Evolutionary conservation across 2,113 vertebrate species (phyloP).

Genomic region (Trichomycterus rosablanca): DNA sequence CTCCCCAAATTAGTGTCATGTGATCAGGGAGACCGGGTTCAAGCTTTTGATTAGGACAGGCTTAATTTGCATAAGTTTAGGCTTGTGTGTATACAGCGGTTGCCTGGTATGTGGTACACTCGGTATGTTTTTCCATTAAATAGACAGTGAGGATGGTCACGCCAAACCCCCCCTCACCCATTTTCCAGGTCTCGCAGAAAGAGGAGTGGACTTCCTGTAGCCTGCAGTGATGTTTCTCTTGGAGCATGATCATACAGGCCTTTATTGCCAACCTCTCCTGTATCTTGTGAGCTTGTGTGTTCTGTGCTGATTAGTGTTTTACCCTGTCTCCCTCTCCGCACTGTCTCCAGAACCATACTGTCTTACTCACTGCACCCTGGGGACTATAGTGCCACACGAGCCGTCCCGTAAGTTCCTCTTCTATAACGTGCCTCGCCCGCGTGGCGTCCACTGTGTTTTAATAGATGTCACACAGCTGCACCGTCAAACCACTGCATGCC

Average conservation of each 20-base stretch:
- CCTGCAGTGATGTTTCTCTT: constrained; percentile 27
- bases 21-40: too few relatives aligned
- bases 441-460: constrained; percentile 49
- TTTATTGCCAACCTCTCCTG: constrained; percentile 19
- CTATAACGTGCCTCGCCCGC: constrained; percentile 50
- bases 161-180: constrained; percentile 10
- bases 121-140: constrained; percentile 5
- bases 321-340: constrained; percentile 69
- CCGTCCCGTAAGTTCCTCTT: constrained; percentile 90
- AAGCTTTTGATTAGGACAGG: too few relatives aligned
- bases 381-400: constrained; percentile 88
- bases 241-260: constrained; percentile 16
- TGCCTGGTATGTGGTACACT: not conserved
- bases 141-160: constrained; percentile 29
- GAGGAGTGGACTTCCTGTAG: constrained; percentile 33
- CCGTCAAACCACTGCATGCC: constrained; percentile 60
- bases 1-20: too few relatives aligned
- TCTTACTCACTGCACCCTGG: constrained; percentile 99
- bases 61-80: too few relatives aligned
- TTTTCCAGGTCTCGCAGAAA: constrained; percentile 46
- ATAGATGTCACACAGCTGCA: constrained; percentile 51
- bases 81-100: too few relatives aligned
- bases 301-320: constrained; percentile 48
- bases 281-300: constrained; percentile 38
- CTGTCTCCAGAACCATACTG: constrained; percentile 97